Evolutionary conservation across 1,140 invertebrate genomes (phyloP).

Genomic region (Chelonus insularis): DNA sequence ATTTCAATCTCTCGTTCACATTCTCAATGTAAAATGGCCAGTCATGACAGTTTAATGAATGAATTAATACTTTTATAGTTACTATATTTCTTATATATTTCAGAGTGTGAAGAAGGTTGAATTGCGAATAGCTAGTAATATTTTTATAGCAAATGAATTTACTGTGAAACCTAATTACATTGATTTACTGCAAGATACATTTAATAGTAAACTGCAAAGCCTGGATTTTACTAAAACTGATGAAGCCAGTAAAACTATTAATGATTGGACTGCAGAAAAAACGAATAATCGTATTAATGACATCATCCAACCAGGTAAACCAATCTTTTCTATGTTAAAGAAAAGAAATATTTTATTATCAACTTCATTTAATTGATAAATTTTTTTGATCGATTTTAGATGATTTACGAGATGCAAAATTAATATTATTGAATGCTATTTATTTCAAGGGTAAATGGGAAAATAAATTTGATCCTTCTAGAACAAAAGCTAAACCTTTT

Average conservation of each 20-base stretch:
- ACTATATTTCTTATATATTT: no score
- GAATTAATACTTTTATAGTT: no score
- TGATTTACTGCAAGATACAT: slow-evolving; percentile 36
- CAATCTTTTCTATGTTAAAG: no score
- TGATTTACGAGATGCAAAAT: slow-evolving; percentile 44
- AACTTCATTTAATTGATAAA: neutral
- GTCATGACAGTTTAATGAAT: no score
- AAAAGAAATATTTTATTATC: no score
- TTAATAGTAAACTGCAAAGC: slow-evolving; percentile 59
- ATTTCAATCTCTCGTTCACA: neutral
- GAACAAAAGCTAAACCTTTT: slow-evolving; percentile 59
- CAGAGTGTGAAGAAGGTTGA: slow-evolving; percentile 33
- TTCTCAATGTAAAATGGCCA: slow-evolving; percentile 5
- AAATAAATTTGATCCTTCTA: slow-evolving; percentile 60
- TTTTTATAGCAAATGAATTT: slow-evolving; percentile 51
- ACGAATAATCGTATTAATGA: slow-evolving; percentile 75
- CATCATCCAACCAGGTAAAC: slow-evolving; percentile 60
- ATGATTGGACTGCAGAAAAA: slow-evolving; percentile 72
- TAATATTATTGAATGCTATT: slow-evolving; percentile 70
- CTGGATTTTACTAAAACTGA: slow-evolving; percentile 61
- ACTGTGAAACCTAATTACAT: slow-evolving; percentile 26
- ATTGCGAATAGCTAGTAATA: slow-evolving; percentile 38
- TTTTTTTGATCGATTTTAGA: neutral
- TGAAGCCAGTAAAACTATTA: slow-evolving; percentile 63
- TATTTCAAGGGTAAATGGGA: slow-evolving; percentile 76